Evolutionary conservation across 2,888 invertebrate species (phyloP), one percentile per base, ranked within the genome.

Genomic region (Andrena hattorfiana): DNA sequence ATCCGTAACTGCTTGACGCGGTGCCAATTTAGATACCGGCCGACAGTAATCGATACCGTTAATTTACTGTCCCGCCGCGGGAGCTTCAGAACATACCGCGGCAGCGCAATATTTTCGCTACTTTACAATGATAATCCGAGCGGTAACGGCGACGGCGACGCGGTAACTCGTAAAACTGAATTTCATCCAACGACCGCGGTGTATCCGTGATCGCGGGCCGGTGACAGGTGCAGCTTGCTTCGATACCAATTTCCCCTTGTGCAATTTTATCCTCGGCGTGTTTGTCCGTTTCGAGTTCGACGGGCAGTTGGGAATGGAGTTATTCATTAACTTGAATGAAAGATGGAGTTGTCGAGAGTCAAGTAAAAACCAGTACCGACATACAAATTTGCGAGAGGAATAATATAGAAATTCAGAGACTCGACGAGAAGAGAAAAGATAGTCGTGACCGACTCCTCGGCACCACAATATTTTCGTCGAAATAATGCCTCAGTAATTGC

Each of bases 1-100:
- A 80, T 77, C 71, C 67, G 54, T 76, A 80, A 84, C 56, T 69
- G 42, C 35, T 77, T 84, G 54, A 80, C 56, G 62, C 48, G 20
- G 30, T 70, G 49, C 54, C 70, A 70, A 81, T 81, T 80, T 84
- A 84, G 63, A 71, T 81, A 81, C 76, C 68, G 59, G 32, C 10
- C 59, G 71, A 77, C 59, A 68, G 42, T 70, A 81, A 84, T 77
- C 63, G 54, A 71, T 64, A 48, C 51, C 28, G 59, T 77, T 51
- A 71, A 70, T 67, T 73, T 77, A 73, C 26, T 60, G n/a, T 63
- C 42, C 16, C 16, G 64, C 54, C 60, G 48, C 13, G n/a, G 32
- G 13, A 68, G 32, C n/a, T 16, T 69, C 49, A 23, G 73, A 66
- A 28, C 73, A 51, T 7, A 49, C 66, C 16, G 10, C 30, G 10